These are phyloP conservation scores for Empis livida DNA, from an alignment of 2,888 invertebrate genomes.

Conservation along the genomic window DNA sequence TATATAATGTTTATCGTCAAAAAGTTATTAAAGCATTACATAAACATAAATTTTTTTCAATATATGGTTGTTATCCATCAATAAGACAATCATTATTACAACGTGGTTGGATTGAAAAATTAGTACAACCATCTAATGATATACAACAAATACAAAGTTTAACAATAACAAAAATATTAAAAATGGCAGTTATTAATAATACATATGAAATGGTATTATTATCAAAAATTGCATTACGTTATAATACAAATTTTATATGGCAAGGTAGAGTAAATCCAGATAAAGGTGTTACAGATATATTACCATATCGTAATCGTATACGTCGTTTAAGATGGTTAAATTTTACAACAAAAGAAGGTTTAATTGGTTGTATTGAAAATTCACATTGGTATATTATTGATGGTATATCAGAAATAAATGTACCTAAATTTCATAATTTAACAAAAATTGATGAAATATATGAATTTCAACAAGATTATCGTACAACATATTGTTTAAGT, in stretches of 20 bases:
- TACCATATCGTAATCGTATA: constrained; percentile 27
- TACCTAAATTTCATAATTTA: constrained; percentile 48
- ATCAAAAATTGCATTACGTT: constrained; percentile 47
- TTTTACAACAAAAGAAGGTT: constrained; percentile 40
- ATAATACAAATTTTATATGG: constrained; percentile 61
- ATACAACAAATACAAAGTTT: constrained; percentile 25
- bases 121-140: constrained; percentile 26
- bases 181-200: constrained; percentile 26
- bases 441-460: constrained; percentile 23
- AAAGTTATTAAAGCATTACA: too few relatives aligned
- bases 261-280: constrained; percentile 31
- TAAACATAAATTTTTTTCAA: constrained; percentile 24
- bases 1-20: too few relatives aligned
- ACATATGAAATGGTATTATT: constrained; percentile 36
- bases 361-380: constrained; percentile 31
- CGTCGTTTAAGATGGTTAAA: constrained; percentile 24
- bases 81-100: constrained; percentile 40
- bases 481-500: constrained; percentile 63
- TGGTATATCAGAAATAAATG: constrained; percentile 39
- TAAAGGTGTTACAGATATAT: neutral
- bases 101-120: constrained; percentile 64
- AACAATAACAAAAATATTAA: constrained; percentile 22
- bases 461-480: constrained; percentile 46
- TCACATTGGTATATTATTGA: constrained; percentile 27
- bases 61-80: constrained; percentile 25